These are phyloP conservation scores for Antheraea yamamai DNA, from an alignment of 2,888 invertebrate species.

Conservation along the genomic window DNA sequence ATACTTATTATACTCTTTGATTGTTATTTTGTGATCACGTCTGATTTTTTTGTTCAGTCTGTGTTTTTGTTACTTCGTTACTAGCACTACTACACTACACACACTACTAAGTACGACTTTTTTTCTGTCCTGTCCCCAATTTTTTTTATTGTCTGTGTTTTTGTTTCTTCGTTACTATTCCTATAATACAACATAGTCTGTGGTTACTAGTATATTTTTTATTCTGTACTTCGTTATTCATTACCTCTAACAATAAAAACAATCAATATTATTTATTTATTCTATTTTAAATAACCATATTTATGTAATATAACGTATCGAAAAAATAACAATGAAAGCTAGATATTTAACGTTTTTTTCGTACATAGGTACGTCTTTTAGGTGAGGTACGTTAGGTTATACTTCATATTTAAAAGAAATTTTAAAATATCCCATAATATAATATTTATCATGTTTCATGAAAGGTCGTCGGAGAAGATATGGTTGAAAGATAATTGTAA, in stretches of 20 bases:
- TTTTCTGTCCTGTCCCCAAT: too few relatives aligned
- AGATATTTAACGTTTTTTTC: constrained; percentile 89
- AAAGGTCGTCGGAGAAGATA: constrained; percentile 88
- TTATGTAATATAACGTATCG: background rate
- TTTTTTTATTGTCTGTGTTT: too few relatives aligned
- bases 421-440: background rate
- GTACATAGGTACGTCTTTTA: constrained; percentile 89
- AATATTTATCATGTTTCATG: constrained; percentile 26
- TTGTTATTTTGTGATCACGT: too few relatives aligned
- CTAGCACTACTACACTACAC: too few relatives aligned
- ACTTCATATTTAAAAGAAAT: background rate
- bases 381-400: constrained; percentile 70
- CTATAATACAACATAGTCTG: too few relatives aligned
- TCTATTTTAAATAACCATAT: background rate
- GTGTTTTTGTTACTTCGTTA: too few relatives aligned
- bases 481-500: constrained; percentile 68
- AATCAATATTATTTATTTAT: background rate
- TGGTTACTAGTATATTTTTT: too few relatives aligned
- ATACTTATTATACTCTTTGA: too few relatives aligned
- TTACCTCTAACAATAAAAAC: background rate
- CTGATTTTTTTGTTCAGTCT: too few relatives aligned
- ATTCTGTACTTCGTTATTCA: too few relatives aligned
- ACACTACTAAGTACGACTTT: too few relatives aligned
- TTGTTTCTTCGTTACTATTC: too few relatives aligned
- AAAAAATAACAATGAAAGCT: constrained; percentile 69